phyloP scores from a whole-genome alignment of 2,113 vertebrate genomes.

The Amphiprion ocellaris region DNA sequence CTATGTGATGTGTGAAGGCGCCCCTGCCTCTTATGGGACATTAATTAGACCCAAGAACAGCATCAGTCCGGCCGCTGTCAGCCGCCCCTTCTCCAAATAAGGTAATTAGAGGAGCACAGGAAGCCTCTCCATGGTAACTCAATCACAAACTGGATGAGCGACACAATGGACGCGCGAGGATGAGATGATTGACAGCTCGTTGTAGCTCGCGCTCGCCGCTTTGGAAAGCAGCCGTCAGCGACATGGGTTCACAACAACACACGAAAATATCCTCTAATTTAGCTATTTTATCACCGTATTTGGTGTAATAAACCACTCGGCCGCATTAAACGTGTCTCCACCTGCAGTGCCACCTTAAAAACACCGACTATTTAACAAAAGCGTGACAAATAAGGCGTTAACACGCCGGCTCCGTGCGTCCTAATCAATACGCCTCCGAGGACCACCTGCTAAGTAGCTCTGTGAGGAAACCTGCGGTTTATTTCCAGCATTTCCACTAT shows the following conservation, averaged over 20 bases:
- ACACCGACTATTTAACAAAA: conserved; percentile 9
- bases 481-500: not conserved
- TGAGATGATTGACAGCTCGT: conserved; percentile 69
- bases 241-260: conserved; percentile 26
- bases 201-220: conserved; percentile 34
- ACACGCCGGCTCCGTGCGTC: conserved; percentile 5
- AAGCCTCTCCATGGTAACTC: conserved; percentile 73
- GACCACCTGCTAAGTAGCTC: conserved; percentile 28
- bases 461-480: not conserved
- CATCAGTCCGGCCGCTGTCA: conserved; percentile 22
- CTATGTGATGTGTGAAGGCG: too few species aligned
- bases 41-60: conserved; percentile 14
- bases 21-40: conserved; percentile 18
- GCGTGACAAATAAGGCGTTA: conserved; percentile 4
- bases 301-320: not conserved
- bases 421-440: conserved; percentile 10
- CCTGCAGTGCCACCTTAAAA: not conserved
- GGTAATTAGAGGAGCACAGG: conserved; percentile 57
- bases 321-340: not conserved
- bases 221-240: not conserved
- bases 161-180: conserved; percentile 64
- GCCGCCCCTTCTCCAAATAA: conserved; percentile 60
- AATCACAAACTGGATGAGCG: conserved; percentile 60
- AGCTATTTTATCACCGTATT: not conserved
- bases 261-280: not conserved